A percentile compares a stretch with the other conserved stretches of the same genome.
phyloP scores from a whole-genome alignment of 1,140 invertebrate genomes.

The Ridgeia piscesae region DNA sequence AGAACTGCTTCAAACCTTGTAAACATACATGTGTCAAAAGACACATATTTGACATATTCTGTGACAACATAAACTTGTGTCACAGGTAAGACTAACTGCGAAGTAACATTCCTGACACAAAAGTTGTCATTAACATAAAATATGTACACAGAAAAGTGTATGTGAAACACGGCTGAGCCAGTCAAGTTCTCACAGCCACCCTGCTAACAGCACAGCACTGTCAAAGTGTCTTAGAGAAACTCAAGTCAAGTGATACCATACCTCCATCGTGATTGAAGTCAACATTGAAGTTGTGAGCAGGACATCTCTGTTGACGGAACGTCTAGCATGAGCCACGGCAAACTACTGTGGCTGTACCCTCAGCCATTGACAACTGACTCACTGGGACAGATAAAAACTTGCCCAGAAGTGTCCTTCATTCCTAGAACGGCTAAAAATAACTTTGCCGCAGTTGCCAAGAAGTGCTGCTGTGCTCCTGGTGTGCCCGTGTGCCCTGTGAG shows the following conservation, averaged over 20 bases:
- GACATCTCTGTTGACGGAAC: neutral
- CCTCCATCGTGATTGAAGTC: neutral
- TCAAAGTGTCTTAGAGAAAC: constrained; percentile 5
- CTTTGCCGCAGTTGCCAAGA: constrained; percentile 3
- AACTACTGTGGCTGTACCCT: neutral
- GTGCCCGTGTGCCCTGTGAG: neutral
- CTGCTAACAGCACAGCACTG: neutral
- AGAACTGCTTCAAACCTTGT: neutral
- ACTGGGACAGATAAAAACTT: constrained; percentile 1
- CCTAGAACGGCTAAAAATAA: constrained; percentile 5
- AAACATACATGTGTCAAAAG: neutral
- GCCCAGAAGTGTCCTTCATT: constrained; percentile 3
- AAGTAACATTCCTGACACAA: neutral
- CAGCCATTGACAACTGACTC: constrained; percentile 3
- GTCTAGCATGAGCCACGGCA: neutral
- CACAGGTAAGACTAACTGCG: neutral
- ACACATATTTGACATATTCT: neutral
- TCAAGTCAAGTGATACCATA: constrained; percentile 5
- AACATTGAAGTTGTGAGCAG: neutral
- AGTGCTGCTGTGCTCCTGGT: constrained; percentile 3
- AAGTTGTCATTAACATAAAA: constrained; percentile 6
- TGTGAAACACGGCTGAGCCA: neutral
- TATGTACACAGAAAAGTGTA: neutral
- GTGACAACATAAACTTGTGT: neutral
- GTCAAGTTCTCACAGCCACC: neutral